Evolutionary conservation across 2,888 invertebrate genomes (phyloP).

Genomic region (Macaria liturata): DNA sequence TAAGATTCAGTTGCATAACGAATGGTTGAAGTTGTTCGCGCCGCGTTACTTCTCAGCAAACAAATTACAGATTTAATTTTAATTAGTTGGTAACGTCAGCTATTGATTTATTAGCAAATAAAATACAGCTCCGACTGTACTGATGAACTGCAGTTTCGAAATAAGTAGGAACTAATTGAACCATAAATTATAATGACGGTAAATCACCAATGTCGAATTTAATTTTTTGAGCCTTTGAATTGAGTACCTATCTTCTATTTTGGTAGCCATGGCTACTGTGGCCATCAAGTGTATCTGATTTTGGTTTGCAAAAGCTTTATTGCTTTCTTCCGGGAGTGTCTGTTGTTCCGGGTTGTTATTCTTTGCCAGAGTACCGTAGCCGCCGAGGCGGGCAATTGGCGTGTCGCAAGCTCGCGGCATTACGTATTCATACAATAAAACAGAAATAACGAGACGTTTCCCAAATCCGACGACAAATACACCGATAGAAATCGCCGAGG

Average conservation of each 20-base stretch:
- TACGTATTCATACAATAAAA: constrained; percentile 81
- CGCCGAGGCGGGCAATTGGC: constrained; percentile 69
- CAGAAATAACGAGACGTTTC: constrained; percentile 74
- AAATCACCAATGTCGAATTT: not conserved
- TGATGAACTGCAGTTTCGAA: constrained; percentile 19
- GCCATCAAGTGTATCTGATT: too few relatives aligned
- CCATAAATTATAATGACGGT: constrained; percentile 16
- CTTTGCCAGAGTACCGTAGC: constrained; percentile 66
- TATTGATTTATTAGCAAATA: constrained; percentile 25
- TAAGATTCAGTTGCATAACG: constrained; percentile 27
- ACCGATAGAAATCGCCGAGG: constrained; percentile 21
- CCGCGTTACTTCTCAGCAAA: constrained; percentile 23
- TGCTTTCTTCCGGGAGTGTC: constrained; percentile 1
- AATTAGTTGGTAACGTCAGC: constrained; percentile 23
- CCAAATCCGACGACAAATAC: constrained; percentile 49
- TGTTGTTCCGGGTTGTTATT: constrained; percentile 38
- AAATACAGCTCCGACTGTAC: constrained; percentile 16
- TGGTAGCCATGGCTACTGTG: not conserved
- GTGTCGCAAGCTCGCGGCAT: constrained; percentile 71
- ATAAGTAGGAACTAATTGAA: constrained; percentile 14
- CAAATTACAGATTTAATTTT: constrained; percentile 28
- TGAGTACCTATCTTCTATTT: not conserved
- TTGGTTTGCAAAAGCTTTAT: not conserved
- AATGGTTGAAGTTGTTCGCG: constrained; percentile 24
- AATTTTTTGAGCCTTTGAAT: constrained; percentile 1